phyloP scores from a whole-genome alignment of 2,797 vertebrate species.

The Tapirus indicus region DNA sequence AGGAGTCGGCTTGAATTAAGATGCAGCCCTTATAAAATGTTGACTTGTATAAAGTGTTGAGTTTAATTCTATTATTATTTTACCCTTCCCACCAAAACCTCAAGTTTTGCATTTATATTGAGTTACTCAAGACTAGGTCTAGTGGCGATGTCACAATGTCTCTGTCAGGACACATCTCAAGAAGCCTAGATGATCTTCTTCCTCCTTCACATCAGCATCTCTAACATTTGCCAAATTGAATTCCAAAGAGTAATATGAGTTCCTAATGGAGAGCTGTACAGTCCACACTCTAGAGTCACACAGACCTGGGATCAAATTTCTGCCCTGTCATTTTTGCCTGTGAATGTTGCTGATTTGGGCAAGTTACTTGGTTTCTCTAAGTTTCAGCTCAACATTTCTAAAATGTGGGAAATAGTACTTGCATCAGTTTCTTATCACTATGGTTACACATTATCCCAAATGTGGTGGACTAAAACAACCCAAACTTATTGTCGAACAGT shows the following conservation, averaged over 20 bases:
- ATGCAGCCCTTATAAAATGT: background rate
- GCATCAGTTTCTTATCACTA: rapidly evolving
- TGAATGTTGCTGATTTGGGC: background rate
- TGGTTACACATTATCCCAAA: background rate
- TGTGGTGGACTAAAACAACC: no score
- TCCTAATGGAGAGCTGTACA: rapidly evolving
- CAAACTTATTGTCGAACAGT: background rate
- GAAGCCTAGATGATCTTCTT: rapidly evolving
- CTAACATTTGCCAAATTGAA: background rate
- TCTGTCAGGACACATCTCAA: background rate
- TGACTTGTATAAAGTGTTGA: background rate
- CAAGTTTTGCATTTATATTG: background rate
- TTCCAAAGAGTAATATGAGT: rapidly evolving
- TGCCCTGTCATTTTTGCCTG: rapidly evolving
- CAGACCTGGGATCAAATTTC: rapidly evolving
- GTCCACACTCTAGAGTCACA: rapidly evolving
- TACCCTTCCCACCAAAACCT: background rate
- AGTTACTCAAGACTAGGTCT: background rate
- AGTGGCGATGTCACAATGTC: background rate
- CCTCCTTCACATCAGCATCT: rapidly evolving
- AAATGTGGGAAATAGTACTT: background rate
- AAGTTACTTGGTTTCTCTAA: background rate
- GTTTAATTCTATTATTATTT: conserved; percentile 44
- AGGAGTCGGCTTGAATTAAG: background rate
- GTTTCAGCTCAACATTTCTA: background rate